Evolutionary conservation across 1,140 invertebrate species (phyloP).

Genomic region (Helicorthomorpha holstii): DNA sequence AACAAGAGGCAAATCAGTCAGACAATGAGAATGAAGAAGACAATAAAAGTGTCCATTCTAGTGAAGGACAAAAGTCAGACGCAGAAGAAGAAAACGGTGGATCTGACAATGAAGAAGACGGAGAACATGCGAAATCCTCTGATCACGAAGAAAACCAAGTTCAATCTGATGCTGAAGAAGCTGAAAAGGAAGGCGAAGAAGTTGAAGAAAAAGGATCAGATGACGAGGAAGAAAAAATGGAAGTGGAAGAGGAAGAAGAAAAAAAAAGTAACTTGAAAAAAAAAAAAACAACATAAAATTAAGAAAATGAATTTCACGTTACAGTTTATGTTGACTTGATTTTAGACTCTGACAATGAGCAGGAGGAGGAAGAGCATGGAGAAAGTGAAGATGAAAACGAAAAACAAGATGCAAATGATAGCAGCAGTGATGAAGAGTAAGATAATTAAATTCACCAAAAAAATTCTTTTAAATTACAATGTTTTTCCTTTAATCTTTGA

Average conservation of each 20-base stretch:
- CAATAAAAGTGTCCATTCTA: not conserved
- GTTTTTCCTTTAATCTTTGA: conserved; percentile 1
- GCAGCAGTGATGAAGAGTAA: conserved; percentile 11
- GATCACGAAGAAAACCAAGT: conserved; percentile 4
- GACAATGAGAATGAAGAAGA: conserved; percentile 7
- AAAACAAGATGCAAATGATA: conserved; percentile 12
- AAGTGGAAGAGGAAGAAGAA: conserved; percentile 11
- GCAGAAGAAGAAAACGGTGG: conserved; percentile 8
- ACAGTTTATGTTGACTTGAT: no score
- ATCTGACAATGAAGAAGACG: conserved; percentile 17
- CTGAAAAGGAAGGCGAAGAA: conserved; percentile 8
- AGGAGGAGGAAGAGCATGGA: conserved; percentile 10
- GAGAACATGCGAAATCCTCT: conserved; percentile 17
- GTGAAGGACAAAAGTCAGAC: not conserved
- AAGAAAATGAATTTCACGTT: no score
- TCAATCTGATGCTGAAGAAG: conserved; percentile 15
- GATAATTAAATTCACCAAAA: not conserved
- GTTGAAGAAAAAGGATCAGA: not conserved
- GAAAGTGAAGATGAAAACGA: conserved; percentile 12
- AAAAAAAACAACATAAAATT: not conserved
- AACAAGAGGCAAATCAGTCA: not conserved
- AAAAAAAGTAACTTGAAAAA: no score
- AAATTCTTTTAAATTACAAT: not conserved
- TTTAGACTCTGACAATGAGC: no score
- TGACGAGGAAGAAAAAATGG: not conserved